Evolutionary conservation across 2,113 vertebrate genomes (phyloP).

Genomic region (Proteles cristata): DNA sequence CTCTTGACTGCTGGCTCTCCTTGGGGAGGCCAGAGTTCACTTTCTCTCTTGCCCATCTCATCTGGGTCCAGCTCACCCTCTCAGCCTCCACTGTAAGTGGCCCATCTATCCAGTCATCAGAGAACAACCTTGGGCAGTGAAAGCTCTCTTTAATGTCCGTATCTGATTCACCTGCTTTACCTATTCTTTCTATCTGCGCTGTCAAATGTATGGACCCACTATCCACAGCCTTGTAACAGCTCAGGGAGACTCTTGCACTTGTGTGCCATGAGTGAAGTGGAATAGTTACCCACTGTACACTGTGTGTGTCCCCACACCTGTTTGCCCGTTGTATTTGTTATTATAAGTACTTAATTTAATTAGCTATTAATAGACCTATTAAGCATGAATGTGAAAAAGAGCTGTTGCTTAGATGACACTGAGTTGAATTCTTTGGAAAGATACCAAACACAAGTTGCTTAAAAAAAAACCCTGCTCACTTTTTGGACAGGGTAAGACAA

Average conservation of each 20-base stretch:
- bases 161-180: not conserved
- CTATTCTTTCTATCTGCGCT: not conserved
- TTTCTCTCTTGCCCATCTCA: not conserved
- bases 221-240: not conserved
- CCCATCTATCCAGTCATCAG: not conserved
- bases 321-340: slow-evolving; percentile 15
- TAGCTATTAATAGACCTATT: slow-evolving; percentile 60
- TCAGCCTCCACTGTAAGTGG: not conserved
- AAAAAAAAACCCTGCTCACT: not conserved
- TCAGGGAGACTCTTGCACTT: not conserved
- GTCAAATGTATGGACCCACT: not conserved
- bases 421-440: slow-evolving; percentile 8
- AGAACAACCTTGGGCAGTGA: not conserved
- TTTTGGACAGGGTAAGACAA: slow-evolving; percentile 41
- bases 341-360: slow-evolving; percentile 9
- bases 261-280: not conserved
- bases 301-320: not conserved
- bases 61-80: not conserved
- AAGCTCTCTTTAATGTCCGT: not conserved
- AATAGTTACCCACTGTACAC: not conserved
- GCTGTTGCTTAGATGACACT: not conserved
- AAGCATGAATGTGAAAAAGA: not conserved
- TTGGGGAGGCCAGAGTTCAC: not conserved
- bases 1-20: not conserved
- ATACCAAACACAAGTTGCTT: not conserved